phyloP scores from a whole-genome alignment of 2,797 vertebrate species.

The Valencia hispanica region DNA sequence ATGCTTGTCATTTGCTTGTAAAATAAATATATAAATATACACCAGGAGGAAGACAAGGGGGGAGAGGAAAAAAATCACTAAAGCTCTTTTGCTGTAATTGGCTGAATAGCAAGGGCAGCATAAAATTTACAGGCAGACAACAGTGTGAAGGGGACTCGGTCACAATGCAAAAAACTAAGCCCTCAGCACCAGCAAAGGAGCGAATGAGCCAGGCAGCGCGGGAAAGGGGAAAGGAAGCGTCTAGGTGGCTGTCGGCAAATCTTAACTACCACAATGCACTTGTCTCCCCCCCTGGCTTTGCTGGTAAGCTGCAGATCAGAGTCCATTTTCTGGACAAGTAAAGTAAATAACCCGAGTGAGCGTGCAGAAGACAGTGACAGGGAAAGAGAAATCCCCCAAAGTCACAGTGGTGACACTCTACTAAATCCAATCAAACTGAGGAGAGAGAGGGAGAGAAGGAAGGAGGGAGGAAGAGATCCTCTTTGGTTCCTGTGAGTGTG shows the following conservation, averaged over 20 bases:
- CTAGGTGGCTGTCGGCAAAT: constrained; percentile 68
- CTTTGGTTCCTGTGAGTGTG: constrained; percentile 64
- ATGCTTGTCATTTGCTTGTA: constrained; percentile 81
- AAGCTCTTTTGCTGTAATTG: constrained; percentile 89
- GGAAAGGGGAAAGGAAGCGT: constrained; percentile 34
- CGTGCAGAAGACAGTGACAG: constrained; percentile 71
- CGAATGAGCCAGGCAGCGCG: constrained; percentile 37
- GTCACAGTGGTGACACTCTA: constrained; percentile 77
- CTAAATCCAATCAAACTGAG: constrained; percentile 81
- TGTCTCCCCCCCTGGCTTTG: constrained; percentile 64
- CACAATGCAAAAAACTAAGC: constrained; percentile 76
- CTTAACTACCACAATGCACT: constrained; percentile 70
- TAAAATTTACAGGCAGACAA: constrained; percentile 87
- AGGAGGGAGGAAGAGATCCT: constrained; percentile 70
- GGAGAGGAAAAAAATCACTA: constrained; percentile 79
- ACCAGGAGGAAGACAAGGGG: constrained; percentile 63
- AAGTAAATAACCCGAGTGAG: constrained; percentile 76
- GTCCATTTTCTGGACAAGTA: constrained; percentile 82
- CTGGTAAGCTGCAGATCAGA: constrained; percentile 76
- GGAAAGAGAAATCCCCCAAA: constrained; percentile 75
- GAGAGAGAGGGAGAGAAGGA: constrained; percentile 55
- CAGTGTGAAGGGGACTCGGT: constrained; percentile 89
- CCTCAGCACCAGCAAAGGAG: constrained; percentile 69
- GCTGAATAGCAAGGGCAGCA: constrained; percentile 88
- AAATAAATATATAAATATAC: constrained; percentile 84